Percentiles rank a stretch among this genome's conserved stretches.
phyloP scores from a whole-genome alignment of 2,888 invertebrate species.

The Chorisops tibialis region DNA sequence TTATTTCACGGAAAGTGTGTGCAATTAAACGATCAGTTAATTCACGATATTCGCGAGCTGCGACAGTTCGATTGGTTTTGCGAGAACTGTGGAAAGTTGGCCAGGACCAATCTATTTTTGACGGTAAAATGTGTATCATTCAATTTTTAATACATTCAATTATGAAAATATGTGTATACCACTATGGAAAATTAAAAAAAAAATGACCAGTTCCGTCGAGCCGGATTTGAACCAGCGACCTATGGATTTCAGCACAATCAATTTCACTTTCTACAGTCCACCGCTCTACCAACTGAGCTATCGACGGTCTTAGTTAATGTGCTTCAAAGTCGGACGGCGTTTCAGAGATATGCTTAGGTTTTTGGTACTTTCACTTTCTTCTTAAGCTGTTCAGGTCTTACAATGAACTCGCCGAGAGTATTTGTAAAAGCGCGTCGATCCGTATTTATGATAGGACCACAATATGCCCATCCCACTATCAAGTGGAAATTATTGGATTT shows the following conservation, averaged over 20 bases:
- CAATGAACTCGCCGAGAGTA: neutral
- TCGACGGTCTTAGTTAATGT: slow-evolving; percentile 3
- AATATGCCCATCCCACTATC: no score
- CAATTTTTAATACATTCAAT: neutral
- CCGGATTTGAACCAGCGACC: slow-evolving; percentile 69
- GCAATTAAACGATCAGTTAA: slow-evolving; percentile 28
- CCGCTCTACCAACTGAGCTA: slow-evolving; percentile 28
- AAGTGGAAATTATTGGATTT: no score
- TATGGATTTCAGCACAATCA: slow-evolving; percentile 54
- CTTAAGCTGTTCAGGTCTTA: neutral
- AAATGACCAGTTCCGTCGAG: slow-evolving; percentile 55
- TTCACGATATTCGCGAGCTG: slow-evolving; percentile 27
- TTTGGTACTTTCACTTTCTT: neutral
- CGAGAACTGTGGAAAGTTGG: slow-evolving; percentile 39
- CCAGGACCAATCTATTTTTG: slow-evolving; percentile 40
- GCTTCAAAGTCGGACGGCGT: slow-evolving; percentile 15
- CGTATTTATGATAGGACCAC: no score
- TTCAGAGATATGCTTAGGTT: neutral
- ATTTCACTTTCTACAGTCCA: slow-evolving; percentile 21
- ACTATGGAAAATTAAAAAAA: no score
- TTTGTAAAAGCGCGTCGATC: no score
- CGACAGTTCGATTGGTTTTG: slow-evolving; percentile 48
- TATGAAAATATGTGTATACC: neutral
- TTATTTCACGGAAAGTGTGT: slow-evolving; percentile 46
- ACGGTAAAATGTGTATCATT: slow-evolving; percentile 41